A percentile compares a stretch with the other conserved stretches of the same genome.
Conservation (phyloP, 1,140 invertebrate species). For the Bombus confusus region DNA sequence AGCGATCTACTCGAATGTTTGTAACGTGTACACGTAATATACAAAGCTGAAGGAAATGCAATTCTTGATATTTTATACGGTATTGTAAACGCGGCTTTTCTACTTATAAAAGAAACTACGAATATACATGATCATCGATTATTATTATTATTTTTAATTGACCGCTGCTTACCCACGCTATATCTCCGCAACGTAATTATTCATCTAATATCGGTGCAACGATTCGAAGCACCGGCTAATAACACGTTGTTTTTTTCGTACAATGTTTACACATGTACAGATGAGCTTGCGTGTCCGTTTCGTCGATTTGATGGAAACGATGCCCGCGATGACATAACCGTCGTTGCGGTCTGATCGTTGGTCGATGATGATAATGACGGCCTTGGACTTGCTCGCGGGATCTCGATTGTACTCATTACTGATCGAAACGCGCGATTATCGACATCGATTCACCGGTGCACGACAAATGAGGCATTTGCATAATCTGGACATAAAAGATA, state of each 20-base stretch:
- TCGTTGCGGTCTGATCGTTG: conserved; percentile 66
- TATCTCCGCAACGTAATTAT: not conserved
- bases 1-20: not conserved
- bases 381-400: conserved; percentile 74
- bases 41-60: not conserved
- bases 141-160: too few relatives aligned
- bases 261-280: conserved; percentile 44
- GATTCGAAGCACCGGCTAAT: not conserved
- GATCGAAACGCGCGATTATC: conserved; percentile 44
- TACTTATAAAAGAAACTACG: not conserved
- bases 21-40: not conserved
- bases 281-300: conserved; percentile 60
- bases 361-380: conserved; percentile 59
- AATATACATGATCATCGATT: not conserved
- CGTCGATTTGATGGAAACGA: conserved; percentile 69
- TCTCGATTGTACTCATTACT: conserved; percentile 65
- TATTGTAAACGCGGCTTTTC: not conserved
- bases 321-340: conserved; percentile 70
- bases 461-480: not conserved
- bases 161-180: not conserved
- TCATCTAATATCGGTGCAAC: not conserved
- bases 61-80: not conserved
- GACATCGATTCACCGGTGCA: not conserved
- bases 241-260: not conserved
- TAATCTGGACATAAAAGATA: not conserved